phyloP scores from a whole-genome alignment of 2,797 vertebrate species.

The Labeo calbasu region DNA sequence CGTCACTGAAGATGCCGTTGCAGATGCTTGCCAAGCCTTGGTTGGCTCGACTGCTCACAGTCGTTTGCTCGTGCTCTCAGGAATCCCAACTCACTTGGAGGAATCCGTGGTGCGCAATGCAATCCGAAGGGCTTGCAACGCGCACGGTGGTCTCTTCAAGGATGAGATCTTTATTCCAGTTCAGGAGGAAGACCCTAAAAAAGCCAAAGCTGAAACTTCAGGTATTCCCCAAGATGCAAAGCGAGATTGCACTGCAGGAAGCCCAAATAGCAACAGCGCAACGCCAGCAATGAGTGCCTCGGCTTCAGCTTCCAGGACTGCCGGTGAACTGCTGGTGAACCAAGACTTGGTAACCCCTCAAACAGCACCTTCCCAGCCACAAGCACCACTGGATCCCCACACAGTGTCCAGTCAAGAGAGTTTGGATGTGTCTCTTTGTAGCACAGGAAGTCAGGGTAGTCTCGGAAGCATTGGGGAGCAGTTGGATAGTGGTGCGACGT shows the following conservation, averaged over 20 bases:
- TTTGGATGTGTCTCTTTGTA: conserved; percentile 92
- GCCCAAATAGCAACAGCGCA: conserved; percentile 91
- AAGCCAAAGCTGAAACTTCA: conserved; percentile 79
- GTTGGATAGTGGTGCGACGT: conserved; percentile 84
- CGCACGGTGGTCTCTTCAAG: conserved; percentile 94
- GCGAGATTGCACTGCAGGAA: conserved; percentile 75
- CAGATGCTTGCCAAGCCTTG: conserved; percentile 93
- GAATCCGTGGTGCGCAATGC: conserved; percentile 89
- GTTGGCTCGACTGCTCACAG: conserved; percentile 93
- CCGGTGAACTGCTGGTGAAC: conserved; percentile 89
- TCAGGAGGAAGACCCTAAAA: conserved; percentile 90
- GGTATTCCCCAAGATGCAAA: conserved; percentile 78
- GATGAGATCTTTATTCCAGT: conserved; percentile 96
- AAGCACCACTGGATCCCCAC: conserved; percentile 83
- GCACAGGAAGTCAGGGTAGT: conserved; percentile 93
- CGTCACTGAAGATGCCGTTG: conserved; percentile 92
- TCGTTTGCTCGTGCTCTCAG: conserved; percentile 94
- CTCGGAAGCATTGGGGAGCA: conserved; percentile 92
- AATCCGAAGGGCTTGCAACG: conserved; percentile 94
- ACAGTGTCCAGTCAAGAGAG: conserved; percentile 97
- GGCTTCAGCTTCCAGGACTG: conserved; percentile 88
- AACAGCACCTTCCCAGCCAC: conserved; percentile 75
- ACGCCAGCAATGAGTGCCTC: conserved; percentile 93
- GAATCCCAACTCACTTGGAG: conserved; percentile 95
- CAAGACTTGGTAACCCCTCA: conserved; percentile 80